Conservation (phyloP, 2,888 invertebrate genomes). For the Erebia ligea region DNA sequence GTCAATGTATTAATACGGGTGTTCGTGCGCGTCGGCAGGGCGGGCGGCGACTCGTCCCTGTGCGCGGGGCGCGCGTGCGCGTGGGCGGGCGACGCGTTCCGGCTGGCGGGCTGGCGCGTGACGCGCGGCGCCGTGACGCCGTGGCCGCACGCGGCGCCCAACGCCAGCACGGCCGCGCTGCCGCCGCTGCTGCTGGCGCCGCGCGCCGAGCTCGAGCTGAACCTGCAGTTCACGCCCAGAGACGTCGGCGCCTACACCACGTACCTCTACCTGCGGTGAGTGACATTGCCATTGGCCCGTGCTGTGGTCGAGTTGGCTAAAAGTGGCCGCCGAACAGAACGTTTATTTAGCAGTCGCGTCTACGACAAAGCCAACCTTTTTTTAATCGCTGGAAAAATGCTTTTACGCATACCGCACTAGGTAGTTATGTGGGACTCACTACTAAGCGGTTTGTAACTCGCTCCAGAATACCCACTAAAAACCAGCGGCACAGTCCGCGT, state of each 20-base stretch:
- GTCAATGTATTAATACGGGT: neutral
- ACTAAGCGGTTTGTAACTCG: too few species aligned
- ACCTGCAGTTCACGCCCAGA: conserved; percentile 53
- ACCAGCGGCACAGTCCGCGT: too few species aligned
- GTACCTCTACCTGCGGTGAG: conserved; percentile 75
- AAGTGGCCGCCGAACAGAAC: too few species aligned
- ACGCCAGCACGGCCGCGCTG: conserved; percentile 38
- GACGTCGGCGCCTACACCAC: conserved; percentile 62
- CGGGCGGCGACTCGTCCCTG: conserved; percentile 25
- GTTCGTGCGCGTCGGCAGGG: neutral
- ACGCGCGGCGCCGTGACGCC: conserved; percentile 42
- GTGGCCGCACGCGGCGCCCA: conserved; percentile 18
- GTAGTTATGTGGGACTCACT: too few species aligned
- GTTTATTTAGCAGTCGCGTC: too few species aligned
- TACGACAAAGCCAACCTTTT: too few species aligned
- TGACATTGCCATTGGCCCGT: too few species aligned
- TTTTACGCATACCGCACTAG: too few species aligned
- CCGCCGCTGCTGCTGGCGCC: conserved; percentile 80
- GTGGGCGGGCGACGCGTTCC: conserved; percentile 33
- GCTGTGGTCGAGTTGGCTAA: too few species aligned
- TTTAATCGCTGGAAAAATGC: too few species aligned
- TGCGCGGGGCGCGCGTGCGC: neutral
- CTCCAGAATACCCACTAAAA: too few species aligned
- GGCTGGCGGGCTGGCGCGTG: conserved; percentile 25
- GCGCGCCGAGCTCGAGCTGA: conserved; percentile 75